Percentiles rank a stretch among this genome's conserved stretches.
phyloP scores from a whole-genome alignment of 2,113 vertebrate genomes.

The Nicator chloris region DNA sequence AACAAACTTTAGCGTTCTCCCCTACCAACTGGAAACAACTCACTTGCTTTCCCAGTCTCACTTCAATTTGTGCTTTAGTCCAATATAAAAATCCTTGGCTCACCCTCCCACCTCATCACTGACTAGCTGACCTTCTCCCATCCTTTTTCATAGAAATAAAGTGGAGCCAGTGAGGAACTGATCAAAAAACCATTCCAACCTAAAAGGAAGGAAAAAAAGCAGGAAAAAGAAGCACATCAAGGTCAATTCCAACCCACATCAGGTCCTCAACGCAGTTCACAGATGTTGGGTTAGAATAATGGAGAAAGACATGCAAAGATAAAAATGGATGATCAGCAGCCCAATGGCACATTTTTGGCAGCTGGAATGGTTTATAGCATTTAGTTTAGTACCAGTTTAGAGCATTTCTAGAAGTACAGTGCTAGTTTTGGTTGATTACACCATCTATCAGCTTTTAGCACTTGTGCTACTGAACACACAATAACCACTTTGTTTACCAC shows the following conservation, averaged over 20 bases:
- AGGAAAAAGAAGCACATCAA: background rate
- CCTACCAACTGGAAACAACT: background rate
- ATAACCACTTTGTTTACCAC: background rate
- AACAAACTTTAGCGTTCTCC: background rate
- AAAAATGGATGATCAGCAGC: background rate
- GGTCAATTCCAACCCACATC: background rate
- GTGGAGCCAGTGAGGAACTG: background rate
- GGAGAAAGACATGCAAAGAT: background rate
- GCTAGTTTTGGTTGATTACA: background rate
- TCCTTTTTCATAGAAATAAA: background rate
- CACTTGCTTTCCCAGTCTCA: background rate
- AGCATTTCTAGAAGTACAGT: background rate
- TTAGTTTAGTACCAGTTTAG: background rate
- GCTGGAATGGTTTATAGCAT: background rate
- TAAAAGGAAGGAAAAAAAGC: background rate
- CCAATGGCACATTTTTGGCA: background rate
- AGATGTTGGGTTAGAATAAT: background rate
- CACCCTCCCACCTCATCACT: background rate
- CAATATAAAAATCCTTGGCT: background rate
- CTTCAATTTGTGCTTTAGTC: background rate
- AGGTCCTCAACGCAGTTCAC: background rate
- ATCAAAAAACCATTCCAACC: background rate
- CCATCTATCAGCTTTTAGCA: background rate
- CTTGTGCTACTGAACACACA: background rate
- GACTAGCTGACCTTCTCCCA: background rate